phyloP scores from a whole-genome alignment of 2,888 invertebrate species.

The Erebia ligea region DNA sequence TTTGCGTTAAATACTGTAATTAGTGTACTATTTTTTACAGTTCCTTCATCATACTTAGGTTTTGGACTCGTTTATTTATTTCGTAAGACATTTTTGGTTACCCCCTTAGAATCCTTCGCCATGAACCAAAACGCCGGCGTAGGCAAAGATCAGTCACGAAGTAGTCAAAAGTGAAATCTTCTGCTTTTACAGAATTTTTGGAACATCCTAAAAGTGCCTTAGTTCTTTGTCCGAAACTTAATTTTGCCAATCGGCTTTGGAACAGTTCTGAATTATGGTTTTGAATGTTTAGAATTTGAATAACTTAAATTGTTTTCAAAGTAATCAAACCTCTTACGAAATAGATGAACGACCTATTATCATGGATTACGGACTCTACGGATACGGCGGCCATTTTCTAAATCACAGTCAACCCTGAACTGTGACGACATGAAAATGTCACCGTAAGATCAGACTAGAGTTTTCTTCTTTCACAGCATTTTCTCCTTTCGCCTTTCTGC shows the following conservation, averaged over 20 bases:
- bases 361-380: background rate
- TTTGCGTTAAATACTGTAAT: background rate
- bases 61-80: background rate
- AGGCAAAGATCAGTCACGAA: no score
- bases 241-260: no score
- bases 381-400: background rate
- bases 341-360: background rate
- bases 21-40: background rate
- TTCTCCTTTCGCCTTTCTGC: background rate
- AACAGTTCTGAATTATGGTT: no score
- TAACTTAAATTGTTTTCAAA: no score
- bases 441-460: background rate
- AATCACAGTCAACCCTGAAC: background rate
- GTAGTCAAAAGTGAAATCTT: no score
- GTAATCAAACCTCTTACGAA: background rate
- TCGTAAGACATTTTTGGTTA: background rate
- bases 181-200: no score
- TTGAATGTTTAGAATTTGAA: no score
- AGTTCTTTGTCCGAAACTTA: no score
- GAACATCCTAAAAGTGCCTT: no score
- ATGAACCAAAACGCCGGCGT: background rate
- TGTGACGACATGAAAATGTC: background rate
- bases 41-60: background rate
- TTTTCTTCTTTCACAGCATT: background rate
- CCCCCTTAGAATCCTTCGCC: background rate